Base-by-base conservation (phyloP, 2,113 vertebrate species). In the Melierax canorus region DNA sequence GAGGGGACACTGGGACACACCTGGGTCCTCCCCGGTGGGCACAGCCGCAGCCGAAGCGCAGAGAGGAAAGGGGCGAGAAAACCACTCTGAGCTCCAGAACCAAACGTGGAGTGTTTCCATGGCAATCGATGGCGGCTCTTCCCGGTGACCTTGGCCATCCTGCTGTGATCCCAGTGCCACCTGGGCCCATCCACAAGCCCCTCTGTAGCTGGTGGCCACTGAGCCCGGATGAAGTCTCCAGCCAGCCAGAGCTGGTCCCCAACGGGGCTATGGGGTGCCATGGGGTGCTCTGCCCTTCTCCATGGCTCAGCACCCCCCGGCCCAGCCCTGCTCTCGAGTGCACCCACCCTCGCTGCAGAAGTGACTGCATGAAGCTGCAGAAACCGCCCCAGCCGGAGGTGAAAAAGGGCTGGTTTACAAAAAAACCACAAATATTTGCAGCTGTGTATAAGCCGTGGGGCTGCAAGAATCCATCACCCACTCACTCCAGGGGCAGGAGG, bases 251-350 rank as follows among this genome's bases (percentile, higher is more conserved):
- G 39, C 43, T 38, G 27, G 11, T 51, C 17, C 69, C 77, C 46
- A 23, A 1, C 0, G 1, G 23, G 41, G 11, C 32, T 56, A 10
- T 16, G 80, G 50, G 46, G 50, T 55, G 39, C n/a, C 23, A 0
- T 6, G 64, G 71, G 75, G 15, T 29, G 48, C 53, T 51, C 45
- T 56, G 53, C 36, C 72, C 48, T 53, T 53, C 41, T 18, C 71
- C 21, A 7, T 9, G 43, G 48, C 76, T 21, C 59, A 39, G 29
- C 43, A 34, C 8, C 34, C 29, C 46, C 41, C 1, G 0, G 15
- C 24, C 24, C 27, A 24, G 27, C 29, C n/a, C 50, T 22, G 39
- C 29, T 60, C 32, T 26, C 2, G 1, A 51, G 18, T 39, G 43
- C 39, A 10, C 38, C 32, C 77, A 23, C 53, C 34, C 23, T 60